A percentile compares a stretch with the other conserved stretches of the same genome.
Evolutionary conservation across 2,888 invertebrate genomes (phyloP).

Genomic region (Furcula furcula): DNA sequence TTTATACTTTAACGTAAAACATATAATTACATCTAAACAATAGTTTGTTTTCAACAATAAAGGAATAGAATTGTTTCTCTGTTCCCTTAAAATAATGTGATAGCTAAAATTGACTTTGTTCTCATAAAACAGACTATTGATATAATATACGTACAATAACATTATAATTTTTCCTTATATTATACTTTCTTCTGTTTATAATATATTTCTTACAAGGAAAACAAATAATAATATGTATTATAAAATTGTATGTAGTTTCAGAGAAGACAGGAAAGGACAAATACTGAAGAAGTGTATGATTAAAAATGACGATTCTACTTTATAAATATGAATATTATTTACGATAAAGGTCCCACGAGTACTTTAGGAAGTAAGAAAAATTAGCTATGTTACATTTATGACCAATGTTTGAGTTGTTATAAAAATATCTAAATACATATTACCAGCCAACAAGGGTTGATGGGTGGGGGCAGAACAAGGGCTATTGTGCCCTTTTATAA

Average conservation of each 20-base stretch:
- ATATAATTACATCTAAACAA: slow-evolving; percentile 47
- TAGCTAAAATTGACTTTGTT: slow-evolving; percentile 62
- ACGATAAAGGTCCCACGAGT: slow-evolving; percentile 71
- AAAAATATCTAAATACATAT: background rate
- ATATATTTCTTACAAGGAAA: slow-evolving; percentile 12
- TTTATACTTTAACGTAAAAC: slow-evolving; percentile 49
- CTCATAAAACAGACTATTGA: slow-evolving; percentile 33
- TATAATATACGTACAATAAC: slow-evolving; percentile 16
- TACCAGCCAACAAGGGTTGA: background rate
- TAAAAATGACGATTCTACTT: slow-evolving; percentile 37
- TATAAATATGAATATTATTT: slow-evolving; percentile 50
- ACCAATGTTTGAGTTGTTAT: slow-evolving; percentile 19
- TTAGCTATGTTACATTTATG: slow-evolving; percentile 34
- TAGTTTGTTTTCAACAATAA: slow-evolving; percentile 39
- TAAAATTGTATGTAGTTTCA: slow-evolving; percentile 17
- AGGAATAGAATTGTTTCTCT: slow-evolving; percentile 31
- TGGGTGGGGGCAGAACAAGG: slow-evolving; percentile 2
- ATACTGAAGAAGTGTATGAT: slow-evolving; percentile 31
- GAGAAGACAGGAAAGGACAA: slow-evolving; percentile 19
- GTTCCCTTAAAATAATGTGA: slow-evolving; percentile 26
- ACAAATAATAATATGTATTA: slow-evolving; percentile 15
- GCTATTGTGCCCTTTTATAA: slow-evolving; percentile 10
- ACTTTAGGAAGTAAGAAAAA: slow-evolving; percentile 55
- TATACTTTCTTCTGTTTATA: slow-evolving; percentile 4
- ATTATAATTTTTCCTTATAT: slow-evolving; percentile 3